A percentile compares a stretch with the other conserved stretches of the same genome.
Conservation (phyloP, 2,797 vertebrate species). For the Gymnodraco acuticeps region DNA sequence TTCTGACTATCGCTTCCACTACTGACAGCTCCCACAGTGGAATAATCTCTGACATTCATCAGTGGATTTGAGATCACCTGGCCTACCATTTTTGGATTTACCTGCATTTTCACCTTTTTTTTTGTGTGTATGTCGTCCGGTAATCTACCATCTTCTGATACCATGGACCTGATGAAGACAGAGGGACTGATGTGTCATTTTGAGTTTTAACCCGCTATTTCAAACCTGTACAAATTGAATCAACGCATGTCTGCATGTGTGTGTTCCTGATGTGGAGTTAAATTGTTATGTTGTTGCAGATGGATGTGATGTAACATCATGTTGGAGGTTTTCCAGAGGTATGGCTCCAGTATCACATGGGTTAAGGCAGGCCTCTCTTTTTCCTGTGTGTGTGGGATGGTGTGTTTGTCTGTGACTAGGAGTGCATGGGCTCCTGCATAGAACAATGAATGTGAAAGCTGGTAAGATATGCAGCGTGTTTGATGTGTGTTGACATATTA, state of each 20-base stretch:
- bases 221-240: background rate
- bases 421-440: slow-evolving; percentile 13
- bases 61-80: slow-evolving; percentile 23
- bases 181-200: slow-evolving; percentile 7
- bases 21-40: slow-evolving; percentile 37
- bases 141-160: slow-evolving; percentile 3
- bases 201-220: slow-evolving; percentile 16
- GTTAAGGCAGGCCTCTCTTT: slow-evolving; percentile 20
- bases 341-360: slow-evolving; percentile 38
- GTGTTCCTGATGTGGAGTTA: background rate
- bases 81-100: slow-evolving; percentile 53
- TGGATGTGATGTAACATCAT: slow-evolving; percentile 48
- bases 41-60: slow-evolving; percentile 25
- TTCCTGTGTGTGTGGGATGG: slow-evolving; percentile 21
- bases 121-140: slow-evolving; percentile 1
- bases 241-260: background rate
- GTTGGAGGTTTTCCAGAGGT: slow-evolving; percentile 51
- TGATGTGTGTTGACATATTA: slow-evolving; percentile 34
- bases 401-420: slow-evolving; percentile 8
- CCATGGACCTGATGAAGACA: slow-evolving; percentile 31
- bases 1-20: background rate
- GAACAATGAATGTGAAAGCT: slow-evolving; percentile 25
- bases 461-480: slow-evolving; percentile 10
- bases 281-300: slow-evolving; percentile 18
- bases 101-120: background rate